Conservation (phyloP, 2,797 vertebrate species). For the Pitangus sulphuratus region DNA sequence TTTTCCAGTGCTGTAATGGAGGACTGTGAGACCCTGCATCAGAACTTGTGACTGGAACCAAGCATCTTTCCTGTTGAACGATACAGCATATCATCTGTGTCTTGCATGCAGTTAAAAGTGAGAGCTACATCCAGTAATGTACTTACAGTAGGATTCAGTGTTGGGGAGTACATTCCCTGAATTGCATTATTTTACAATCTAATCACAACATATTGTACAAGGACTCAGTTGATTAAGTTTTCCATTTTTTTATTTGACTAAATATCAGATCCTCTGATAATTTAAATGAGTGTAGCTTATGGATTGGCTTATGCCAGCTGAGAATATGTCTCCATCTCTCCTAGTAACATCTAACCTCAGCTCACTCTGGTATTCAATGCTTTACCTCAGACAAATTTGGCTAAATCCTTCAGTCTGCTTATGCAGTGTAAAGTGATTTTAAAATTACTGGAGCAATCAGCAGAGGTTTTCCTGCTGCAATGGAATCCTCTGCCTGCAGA, state of each 20-base stretch:
- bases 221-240: background rate
- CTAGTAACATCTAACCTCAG: background rate
- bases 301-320: background rate
- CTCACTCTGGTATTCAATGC: background rate
- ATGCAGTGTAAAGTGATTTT: background rate
- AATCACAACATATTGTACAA: background rate
- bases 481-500: background rate
- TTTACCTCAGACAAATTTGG: background rate
- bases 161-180: background rate
- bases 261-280: background rate
- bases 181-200: background rate
- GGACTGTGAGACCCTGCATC: background rate
- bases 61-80: fast-evolving
- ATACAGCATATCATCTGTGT: background rate
- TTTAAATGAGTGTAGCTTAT: background rate
- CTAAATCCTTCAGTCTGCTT: background rate
- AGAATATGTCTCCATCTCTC: background rate
- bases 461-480: background rate
- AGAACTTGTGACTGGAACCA: background rate
- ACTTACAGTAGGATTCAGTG: background rate
- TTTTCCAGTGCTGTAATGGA: background rate
- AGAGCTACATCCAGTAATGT: background rate
- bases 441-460: background rate
- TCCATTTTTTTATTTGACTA: background rate
- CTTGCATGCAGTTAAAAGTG: background rate